Evolutionary conservation across 2,113 vertebrate species (phyloP).

Genomic region (Dermatemys mawii): DNA sequence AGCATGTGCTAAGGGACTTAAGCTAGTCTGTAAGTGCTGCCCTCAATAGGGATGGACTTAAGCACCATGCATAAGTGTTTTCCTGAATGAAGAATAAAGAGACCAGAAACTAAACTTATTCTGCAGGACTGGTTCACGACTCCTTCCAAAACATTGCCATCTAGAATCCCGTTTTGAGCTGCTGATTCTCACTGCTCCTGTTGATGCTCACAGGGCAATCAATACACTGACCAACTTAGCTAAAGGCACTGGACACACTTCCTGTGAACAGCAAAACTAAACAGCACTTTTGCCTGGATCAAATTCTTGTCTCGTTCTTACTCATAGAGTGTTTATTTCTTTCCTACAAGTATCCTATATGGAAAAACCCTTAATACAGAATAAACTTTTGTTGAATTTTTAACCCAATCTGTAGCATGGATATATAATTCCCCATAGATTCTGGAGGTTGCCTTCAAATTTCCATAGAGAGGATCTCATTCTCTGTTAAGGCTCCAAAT

Average conservation of each 20-base stretch:
- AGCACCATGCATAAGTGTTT: background rate
- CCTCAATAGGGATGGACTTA: background rate
- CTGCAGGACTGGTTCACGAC: background rate
- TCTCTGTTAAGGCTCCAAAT: background rate
- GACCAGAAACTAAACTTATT: background rate
- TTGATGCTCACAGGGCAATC: background rate
- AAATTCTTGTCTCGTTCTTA: background rate
- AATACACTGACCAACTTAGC: background rate
- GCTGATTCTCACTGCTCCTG: background rate
- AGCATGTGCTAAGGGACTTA: background rate
- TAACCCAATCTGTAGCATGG: background rate
- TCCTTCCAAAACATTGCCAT: background rate
- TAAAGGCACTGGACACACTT: background rate
- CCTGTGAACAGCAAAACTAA: background rate
- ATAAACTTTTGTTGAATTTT: background rate
- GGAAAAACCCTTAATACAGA: background rate
- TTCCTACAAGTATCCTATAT: background rate
- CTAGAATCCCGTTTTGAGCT: background rate
- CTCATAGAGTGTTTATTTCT: background rate
- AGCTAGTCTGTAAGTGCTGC: background rate
- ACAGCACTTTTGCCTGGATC: background rate
- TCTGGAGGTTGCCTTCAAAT: background rate
- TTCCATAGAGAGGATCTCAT: background rate
- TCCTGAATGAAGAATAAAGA: background rate
- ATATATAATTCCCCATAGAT: background rate